A percentile compares a stretch with the other conserved stretches of the same genome.
phyloP scores from a whole-genome alignment of 2,888 invertebrate species.

The Ichneumoninae sp. region DNA sequence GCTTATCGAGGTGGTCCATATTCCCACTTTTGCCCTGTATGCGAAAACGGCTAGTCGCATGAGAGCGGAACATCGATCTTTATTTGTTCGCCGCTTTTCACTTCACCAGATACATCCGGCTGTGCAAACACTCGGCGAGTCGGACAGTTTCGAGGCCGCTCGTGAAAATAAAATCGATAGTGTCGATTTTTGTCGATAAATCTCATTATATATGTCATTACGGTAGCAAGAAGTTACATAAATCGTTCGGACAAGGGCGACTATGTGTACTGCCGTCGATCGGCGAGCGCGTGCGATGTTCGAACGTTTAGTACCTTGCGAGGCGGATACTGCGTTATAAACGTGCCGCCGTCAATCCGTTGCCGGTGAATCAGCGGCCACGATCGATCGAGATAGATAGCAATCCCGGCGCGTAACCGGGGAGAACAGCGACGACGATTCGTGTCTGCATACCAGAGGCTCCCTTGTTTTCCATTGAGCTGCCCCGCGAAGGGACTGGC shows the following conservation, averaged over 20 bases:
- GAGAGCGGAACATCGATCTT: constrained; percentile 63
- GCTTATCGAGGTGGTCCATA: too few relatives aligned
- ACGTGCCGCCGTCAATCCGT: constrained; percentile 31
- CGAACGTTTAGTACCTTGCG: constrained; percentile 36
- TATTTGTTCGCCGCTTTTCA: constrained; percentile 51
- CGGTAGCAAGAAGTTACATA: constrained; percentile 70
- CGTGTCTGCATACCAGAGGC: constrained; percentile 35
- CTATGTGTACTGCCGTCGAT: background rate
- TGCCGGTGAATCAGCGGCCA: constrained; percentile 33
- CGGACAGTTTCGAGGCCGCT: constrained; percentile 26
- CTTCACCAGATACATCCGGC: constrained; percentile 63
- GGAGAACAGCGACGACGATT: constrained; percentile 40
- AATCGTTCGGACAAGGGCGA: constrained; percentile 64
- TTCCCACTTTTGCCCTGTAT: too few relatives aligned
- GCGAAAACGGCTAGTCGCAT: too few relatives aligned
- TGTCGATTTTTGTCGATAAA: constrained; percentile 74
- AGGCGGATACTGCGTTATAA: constrained; percentile 31
- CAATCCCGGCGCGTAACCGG: constrained; percentile 6
- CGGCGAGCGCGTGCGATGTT: constrained; percentile 33
- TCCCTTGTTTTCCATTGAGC: constrained; percentile 34
- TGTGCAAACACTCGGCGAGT: constrained; percentile 42
- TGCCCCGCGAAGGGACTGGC: background rate
- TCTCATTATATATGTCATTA: constrained; percentile 72
- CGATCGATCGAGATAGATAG: constrained; percentile 53
- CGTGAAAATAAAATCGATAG: constrained; percentile 42